A percentile compares a stretch with the other conserved stretches of the same genome.
These are phyloP conservation scores for Copsychus sechellarum DNA, from an alignment of 2,113 vertebrate species.

Conservation along the genomic window DNA sequence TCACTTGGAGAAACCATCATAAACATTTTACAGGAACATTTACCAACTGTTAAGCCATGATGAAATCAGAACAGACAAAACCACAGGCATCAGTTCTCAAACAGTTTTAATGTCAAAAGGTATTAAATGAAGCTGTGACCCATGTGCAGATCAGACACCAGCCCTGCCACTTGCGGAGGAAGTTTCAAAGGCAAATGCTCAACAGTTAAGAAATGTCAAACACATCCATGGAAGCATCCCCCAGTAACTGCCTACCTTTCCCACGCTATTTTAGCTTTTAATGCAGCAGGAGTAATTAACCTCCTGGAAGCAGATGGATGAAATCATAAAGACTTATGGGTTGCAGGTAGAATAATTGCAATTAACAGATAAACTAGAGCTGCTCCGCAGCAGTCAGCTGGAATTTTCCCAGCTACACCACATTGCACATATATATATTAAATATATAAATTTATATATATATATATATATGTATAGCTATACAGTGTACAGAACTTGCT, in stretches of 20 bases:
- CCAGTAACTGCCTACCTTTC: not conserved
- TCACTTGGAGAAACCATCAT: not conserved
- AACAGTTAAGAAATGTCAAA: not conserved
- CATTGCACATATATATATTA: not conserved
- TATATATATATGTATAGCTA: not conserved
- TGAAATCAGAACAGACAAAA: conserved; percentile 25
- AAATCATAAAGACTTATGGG: not conserved
- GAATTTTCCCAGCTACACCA: not conserved
- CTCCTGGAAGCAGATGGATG: not conserved
- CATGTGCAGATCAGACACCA: not conserved
- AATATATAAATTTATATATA: not conserved
- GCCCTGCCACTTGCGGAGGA: not conserved
- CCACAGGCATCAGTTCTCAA: conserved; percentile 4
- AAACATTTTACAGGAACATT: conserved; percentile 16
- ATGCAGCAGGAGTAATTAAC: not conserved
- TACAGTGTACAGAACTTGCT: not conserved
- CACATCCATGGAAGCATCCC: not conserved
- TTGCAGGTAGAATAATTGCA: not conserved
- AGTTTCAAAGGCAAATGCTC: not conserved
- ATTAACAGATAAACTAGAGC: not conserved
- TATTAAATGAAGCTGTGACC: conserved; percentile 32
- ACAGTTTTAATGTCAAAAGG: conserved; percentile 15
- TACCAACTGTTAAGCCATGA: not conserved
- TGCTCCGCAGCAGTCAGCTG: not conserved
- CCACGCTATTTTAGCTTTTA: not conserved